Percentiles rank a stretch among this genome's conserved stretches.
Evolutionary conservation across 2,113 vertebrate species (phyloP).

Genomic region (Myotis davidii): DNA sequence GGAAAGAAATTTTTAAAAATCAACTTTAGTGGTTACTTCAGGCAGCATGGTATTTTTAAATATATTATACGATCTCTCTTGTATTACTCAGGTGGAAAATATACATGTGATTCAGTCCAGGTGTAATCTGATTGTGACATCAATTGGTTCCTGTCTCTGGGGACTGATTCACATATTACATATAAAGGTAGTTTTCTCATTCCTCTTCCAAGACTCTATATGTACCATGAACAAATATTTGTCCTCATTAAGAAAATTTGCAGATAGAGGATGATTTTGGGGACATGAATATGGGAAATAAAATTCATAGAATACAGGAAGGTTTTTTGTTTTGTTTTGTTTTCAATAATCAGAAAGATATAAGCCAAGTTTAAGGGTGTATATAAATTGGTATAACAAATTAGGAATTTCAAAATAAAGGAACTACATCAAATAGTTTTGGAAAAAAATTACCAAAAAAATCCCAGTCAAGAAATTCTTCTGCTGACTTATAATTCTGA

Average conservation of each 20-base stretch:
- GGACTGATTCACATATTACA: background rate
- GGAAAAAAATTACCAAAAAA: background rate
- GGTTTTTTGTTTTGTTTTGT: background rate
- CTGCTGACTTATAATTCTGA: background rate
- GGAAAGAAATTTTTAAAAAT: background rate
- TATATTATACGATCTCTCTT: background rate
- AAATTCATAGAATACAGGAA: background rate
- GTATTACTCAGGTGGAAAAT: background rate
- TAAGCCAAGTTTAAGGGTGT: fast-evolving
- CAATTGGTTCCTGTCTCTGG: background rate
- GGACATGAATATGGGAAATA: background rate
- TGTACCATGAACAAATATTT: background rate
- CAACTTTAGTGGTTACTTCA: background rate
- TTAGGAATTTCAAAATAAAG: background rate
- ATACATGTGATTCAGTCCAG: background rate
- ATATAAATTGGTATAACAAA: background rate
- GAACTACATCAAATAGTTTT: background rate
- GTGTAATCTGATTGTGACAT: background rate
- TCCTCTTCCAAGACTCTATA: background rate
- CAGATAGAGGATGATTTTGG: background rate
- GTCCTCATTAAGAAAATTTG: background rate
- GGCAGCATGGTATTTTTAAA: background rate
- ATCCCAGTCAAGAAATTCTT: background rate
- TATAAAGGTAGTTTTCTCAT: background rate
- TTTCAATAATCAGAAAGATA: background rate